Conservation (phyloP, 1,140 invertebrate genomes). For the Apis cerana region DNA sequence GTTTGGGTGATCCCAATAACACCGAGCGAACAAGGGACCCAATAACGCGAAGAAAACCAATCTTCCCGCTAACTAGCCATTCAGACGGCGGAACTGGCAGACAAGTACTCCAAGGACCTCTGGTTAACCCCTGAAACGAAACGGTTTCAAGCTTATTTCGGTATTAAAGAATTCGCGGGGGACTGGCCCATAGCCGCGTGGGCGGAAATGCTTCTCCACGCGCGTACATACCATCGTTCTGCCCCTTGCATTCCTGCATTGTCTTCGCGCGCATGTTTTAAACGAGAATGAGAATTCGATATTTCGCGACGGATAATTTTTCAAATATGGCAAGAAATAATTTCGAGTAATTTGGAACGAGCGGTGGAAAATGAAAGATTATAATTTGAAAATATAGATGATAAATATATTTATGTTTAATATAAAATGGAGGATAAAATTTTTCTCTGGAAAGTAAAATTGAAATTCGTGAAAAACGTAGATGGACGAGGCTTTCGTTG, state of each 20-base stretch:
- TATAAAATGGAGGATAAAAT: too few species aligned
- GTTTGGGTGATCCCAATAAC: conserved; percentile 78
- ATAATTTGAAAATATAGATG: too few species aligned
- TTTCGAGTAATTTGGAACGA: too few species aligned
- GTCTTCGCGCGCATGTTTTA: not conserved
- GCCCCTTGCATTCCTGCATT: not conserved
- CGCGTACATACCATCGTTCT: not conserved
- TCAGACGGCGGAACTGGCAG: conserved; percentile 72
- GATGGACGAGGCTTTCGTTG: conserved; percentile 42
- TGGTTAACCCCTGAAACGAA: conserved; percentile 80
- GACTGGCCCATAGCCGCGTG: conserved; percentile 56
- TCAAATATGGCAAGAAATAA: too few species aligned
- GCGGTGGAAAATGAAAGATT: too few species aligned
- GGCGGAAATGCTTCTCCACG: conserved; percentile 33
- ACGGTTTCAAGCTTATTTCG: conserved; percentile 64
- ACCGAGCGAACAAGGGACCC: conserved; percentile 67
- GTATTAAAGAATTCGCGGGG: conserved; percentile 63
- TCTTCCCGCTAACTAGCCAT: conserved; percentile 80
- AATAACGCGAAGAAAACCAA: conserved; percentile 77
- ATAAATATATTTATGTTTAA: too few species aligned
- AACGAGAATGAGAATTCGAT: not conserved
- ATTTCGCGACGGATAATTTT: not conserved
- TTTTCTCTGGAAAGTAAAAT: not conserved
- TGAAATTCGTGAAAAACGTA: conserved; percentile 23
- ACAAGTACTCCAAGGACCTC: conserved; percentile 72